Evolutionary conservation across 2,113 vertebrate species (phyloP).

Genomic region (Rhombomys opimus): DNA sequence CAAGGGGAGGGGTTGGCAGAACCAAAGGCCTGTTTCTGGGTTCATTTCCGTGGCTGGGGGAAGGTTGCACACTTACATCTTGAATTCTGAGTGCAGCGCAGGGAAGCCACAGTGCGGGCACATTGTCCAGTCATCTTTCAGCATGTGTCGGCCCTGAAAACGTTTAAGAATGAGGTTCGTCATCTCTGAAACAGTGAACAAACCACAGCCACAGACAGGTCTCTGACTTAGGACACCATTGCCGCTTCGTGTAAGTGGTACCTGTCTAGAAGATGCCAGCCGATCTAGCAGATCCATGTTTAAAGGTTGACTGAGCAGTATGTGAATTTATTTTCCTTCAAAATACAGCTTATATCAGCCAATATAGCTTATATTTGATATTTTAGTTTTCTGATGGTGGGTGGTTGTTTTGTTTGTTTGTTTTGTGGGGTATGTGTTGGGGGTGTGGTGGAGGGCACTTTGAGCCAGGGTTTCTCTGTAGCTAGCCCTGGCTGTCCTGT

Average conservation of each 20-base stretch:
- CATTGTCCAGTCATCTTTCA: slow-evolving; percentile 94
- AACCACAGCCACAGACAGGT: background rate
- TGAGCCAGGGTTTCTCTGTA: background rate
- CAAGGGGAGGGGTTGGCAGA: background rate
- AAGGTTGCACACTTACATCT: slow-evolving; percentile 88
- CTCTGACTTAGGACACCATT: background rate
- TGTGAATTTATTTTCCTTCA: slow-evolving; percentile 24
- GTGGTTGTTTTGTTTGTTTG: background rate
- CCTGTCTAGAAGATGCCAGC: background rate
- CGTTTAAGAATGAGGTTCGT: background rate
- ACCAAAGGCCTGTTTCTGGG: background rate
- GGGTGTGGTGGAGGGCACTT: background rate
- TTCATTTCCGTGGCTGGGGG: background rate
- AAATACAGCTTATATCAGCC: background rate
- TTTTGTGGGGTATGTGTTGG: too few relatives aligned
- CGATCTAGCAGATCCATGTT: background rate
- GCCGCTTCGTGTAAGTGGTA: background rate
- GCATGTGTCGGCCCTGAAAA: slow-evolving; percentile 95
- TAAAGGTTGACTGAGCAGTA: background rate
- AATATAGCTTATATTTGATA: background rate
- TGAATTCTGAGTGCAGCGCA: slow-evolving; percentile 93
- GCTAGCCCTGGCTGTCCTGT: background rate
- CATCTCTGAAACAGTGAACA: background rate
- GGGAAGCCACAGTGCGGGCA: slow-evolving; percentile 97
- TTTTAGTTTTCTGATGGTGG: slow-evolving; percentile 12